These are phyloP conservation scores for Ammospiza nelsoni DNA, from an alignment of 2,113 vertebrate genomes.

Conservation along the genomic window DNA sequence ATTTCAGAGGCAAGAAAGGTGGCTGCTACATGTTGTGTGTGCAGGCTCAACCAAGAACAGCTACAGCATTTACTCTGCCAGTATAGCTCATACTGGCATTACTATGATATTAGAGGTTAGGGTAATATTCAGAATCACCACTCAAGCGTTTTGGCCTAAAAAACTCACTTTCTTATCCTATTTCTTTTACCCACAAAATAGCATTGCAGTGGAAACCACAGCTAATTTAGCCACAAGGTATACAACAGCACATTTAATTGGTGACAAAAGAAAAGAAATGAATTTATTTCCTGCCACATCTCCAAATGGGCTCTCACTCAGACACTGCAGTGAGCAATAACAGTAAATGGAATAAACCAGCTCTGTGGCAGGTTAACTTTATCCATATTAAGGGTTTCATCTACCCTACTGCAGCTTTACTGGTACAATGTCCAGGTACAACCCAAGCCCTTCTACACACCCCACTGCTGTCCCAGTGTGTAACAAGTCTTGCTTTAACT, in stretches of 20 bases:
- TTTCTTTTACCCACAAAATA: background rate
- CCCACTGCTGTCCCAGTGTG: accelerated
- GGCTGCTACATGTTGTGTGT: accelerated
- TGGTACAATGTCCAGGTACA: background rate
- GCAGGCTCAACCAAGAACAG: background rate
- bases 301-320: background rate
- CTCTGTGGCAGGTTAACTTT: background rate
- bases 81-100: background rate
- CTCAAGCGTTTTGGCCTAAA: background rate
- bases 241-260: background rate
- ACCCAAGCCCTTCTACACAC: background rate
- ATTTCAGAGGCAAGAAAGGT: background rate
- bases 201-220: background rate
- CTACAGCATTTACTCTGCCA: background rate
- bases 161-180: background rate
- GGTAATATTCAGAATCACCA: background rate
- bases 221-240: background rate
- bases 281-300: background rate
- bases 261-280: background rate
- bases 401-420: background rate
- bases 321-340: background rate
- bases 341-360: background rate
- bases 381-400: background rate
- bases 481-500: background rate
- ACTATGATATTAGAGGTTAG: background rate